Evolutionary conservation across 2,888 invertebrate genomes (phyloP).

Genomic region (Acronicta alni): DNA sequence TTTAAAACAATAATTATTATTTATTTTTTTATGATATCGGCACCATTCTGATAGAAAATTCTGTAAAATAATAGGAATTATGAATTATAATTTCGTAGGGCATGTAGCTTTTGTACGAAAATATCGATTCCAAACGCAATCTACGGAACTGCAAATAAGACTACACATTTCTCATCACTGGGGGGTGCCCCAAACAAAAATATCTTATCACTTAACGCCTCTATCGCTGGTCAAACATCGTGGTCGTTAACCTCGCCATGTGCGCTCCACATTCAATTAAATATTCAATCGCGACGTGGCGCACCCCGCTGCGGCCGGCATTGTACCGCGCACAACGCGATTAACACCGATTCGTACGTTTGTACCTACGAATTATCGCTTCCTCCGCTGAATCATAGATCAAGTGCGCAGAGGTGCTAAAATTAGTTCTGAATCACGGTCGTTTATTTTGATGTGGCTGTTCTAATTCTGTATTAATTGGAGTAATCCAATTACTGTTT

Average conservation of each 20-base stretch:
- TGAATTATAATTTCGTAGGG: no score
- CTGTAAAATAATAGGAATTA: no score
- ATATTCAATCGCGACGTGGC: constrained; percentile 76
- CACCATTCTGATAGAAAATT: not conserved
- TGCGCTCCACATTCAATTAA: constrained; percentile 81
- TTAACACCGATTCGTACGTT: constrained; percentile 72
- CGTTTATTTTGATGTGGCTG: constrained; percentile 15
- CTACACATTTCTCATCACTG: not conserved
- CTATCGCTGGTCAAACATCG: constrained; percentile 52
- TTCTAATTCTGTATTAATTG: constrained; percentile 37
- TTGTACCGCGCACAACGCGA: constrained; percentile 65
- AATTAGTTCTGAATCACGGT: constrained; percentile 46
- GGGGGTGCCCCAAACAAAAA: constrained; percentile 17
- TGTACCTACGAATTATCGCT: constrained; percentile 49
- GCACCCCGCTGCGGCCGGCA: constrained; percentile 65
- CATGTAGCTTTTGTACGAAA: no score
- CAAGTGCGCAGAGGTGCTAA: constrained; percentile 54
- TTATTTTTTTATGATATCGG: not conserved
- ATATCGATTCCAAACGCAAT: not conserved
- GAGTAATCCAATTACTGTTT: constrained; percentile 27
- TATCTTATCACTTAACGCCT: constrained; percentile 57
- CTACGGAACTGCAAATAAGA: not conserved
- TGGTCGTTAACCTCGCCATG: constrained; percentile 67
- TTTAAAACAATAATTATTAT: not conserved
- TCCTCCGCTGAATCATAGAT: constrained; percentile 59